Evolutionary conservation across 2,888 invertebrate genomes (phyloP).

Genomic region (Girardia tigrina): DNA sequence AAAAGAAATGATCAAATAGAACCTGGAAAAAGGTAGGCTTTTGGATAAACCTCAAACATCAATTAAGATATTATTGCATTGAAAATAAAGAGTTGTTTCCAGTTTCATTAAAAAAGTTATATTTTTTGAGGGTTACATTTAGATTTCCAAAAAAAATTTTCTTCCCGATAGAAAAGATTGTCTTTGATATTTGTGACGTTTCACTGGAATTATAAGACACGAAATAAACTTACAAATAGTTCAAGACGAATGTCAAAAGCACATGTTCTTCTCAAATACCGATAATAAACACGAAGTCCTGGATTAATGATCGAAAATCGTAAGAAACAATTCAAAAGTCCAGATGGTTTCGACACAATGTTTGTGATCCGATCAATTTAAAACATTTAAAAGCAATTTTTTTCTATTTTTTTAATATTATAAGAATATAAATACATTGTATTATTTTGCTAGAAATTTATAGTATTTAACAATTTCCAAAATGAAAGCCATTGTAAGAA

Average conservation of each 20-base stretch:
- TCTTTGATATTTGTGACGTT: not conserved
- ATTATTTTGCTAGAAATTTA: not conserved
- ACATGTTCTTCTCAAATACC: not conserved
- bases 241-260: slow-evolving; percentile 10
- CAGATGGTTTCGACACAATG: slow-evolving; percentile 9
- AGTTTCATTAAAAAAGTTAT: no score
- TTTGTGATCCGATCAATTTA: slow-evolving; percentile 3
- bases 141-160: no score
- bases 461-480: no score
- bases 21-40: no score
- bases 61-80: no score
- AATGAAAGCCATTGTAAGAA: no score
- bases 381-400: not conserved
- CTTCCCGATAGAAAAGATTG: not conserved
- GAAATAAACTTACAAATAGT: not conserved
- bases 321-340: not conserved
- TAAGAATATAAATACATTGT: not conserved
- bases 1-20: no score
- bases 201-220: not conserved
- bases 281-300: not conserved
- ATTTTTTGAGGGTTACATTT: no score
- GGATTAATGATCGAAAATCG: not conserved
- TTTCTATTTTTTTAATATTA: not conserved
- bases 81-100: no score
- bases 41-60: no score